Base-by-base conservation (phyloP, 2,797 vertebrate genomes). In the Anguilla anguilla region DNA sequence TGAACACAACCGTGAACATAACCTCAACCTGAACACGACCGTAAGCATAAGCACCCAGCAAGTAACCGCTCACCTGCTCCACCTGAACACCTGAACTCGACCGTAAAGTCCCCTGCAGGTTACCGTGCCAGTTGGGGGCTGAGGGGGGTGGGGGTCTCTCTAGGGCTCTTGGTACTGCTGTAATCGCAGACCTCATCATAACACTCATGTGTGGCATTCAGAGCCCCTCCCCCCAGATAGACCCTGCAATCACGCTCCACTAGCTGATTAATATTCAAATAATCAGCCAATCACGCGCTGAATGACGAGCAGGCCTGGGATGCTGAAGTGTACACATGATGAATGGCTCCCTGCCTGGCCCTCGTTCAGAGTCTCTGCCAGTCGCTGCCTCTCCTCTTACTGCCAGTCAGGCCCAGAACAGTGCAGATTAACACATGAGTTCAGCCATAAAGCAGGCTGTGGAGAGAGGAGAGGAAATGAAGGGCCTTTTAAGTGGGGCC, bases 181-280 rank as follows among this genome's bases (percentile, higher is more conserved):
- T 97, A 97, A 97, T 97, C 96, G 96, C 96, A 96, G 96, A 97
- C 95, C 96, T 94, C 95, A 96, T 96, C 96, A 95, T 96, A 96
- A 96, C 96, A 95, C 96, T 97, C 96, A 97, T 96, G 95, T 96
- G 95, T 97, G 96, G 96, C 97, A 97, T 96, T 97, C 96, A 93
- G 95, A 95, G 95, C 94, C 96, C 96, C 95, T 95, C 93, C 95
- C 96, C 96, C 96, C 94, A 96, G 94, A 96, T 96, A 96, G 96
- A 95, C 94, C 94, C 93, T 93, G 94, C 95, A 92, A 96, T 96
- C 96, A 96, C 93, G 96, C 95, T 96, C 95, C 95, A 94, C 94
- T 95, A 96, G 95, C 96, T 96, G 96, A 97, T 97, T 97, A 97
- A 97, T 97, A 97, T 97, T 96, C 96, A 97, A 97, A 96, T 96